phyloP scores from a whole-genome alignment of 2,888 invertebrate species.

The Nomada ruficornis region DNA sequence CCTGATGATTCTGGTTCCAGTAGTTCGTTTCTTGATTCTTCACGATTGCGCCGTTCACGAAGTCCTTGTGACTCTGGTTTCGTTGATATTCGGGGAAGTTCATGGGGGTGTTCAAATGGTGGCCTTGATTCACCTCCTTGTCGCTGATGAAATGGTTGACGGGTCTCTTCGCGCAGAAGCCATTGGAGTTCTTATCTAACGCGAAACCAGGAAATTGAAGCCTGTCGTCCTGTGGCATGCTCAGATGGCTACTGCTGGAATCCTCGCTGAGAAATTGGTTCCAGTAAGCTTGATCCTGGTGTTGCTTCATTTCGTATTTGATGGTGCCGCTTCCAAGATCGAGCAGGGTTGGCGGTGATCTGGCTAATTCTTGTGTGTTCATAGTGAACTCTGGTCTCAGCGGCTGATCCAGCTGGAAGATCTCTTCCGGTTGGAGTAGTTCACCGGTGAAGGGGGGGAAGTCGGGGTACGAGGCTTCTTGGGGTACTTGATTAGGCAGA shows the following conservation, averaged over 20 bases:
- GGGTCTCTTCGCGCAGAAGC: constrained; percentile 63
- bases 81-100: constrained; percentile 68
- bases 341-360: constrained; percentile 89
- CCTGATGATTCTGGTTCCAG: constrained; percentile 71
- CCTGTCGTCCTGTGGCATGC: constrained; percentile 84
- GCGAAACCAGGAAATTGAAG: constrained; percentile 78
- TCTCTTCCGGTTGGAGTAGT: constrained; percentile 91
- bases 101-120: constrained; percentile 50
- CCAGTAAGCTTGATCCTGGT: constrained; percentile 84
- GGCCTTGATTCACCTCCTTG: constrained; percentile 69
- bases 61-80: constrained; percentile 64
- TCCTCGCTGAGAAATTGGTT: constrained; percentile 82
- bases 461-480: constrained; percentile 84
- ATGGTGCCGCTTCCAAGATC: constrained; percentile 91
- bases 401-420: constrained; percentile 91
- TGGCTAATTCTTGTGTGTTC: constrained; percentile 82
- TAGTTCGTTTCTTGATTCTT: constrained; percentile 68
- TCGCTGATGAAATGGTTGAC: constrained; percentile 65
- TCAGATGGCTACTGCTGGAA: constrained; percentile 82
- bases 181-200: constrained; percentile 69
- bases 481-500: constrained; percentile 83
- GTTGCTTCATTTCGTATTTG: constrained; percentile 86
- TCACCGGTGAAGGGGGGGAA: constrained; percentile 87
- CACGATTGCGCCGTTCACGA: constrained; percentile 56
- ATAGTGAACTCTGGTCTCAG: constrained; percentile 87